These are phyloP conservation scores for Smittia aterrima DNA, from an alignment of 2,888 invertebrate genomes.

Conservation along the genomic window DNA sequence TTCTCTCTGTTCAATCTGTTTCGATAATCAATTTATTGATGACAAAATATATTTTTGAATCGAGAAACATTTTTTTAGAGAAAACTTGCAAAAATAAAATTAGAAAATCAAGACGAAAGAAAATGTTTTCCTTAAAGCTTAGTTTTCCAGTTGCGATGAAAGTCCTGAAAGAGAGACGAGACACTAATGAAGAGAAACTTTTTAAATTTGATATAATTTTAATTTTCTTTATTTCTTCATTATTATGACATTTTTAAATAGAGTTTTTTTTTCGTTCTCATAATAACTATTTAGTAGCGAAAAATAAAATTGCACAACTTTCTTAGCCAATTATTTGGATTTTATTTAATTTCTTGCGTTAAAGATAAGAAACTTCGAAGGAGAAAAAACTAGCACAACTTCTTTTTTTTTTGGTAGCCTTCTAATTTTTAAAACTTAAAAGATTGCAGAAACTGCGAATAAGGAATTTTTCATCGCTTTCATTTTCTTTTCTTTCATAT, in stretches of 20 bases:
- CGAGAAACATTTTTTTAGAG: no score
- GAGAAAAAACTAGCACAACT: slow-evolving; percentile 8
- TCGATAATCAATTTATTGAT: no score
- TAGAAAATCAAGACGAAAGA: no score
- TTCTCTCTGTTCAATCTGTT: no score
- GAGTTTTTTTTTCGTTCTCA: slow-evolving; percentile 11
- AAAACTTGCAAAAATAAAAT: no score
- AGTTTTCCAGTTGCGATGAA: no score
- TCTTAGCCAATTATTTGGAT: slow-evolving; percentile 4
- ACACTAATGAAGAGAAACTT: not conserved
- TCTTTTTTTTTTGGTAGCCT: not conserved
- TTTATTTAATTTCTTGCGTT: not conserved
- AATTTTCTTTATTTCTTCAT: slow-evolving; percentile 14
- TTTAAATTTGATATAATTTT: slow-evolving; percentile 33
- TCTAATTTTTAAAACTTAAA: not conserved
- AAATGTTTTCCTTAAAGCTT: no score
- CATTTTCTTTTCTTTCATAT: slow-evolving; percentile 10
- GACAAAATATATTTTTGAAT: no score
- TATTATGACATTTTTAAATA: not conserved
- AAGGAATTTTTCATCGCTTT: slow-evolving; percentile 3
- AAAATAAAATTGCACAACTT: slow-evolving; percentile 32
- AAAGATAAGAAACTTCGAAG: not conserved
- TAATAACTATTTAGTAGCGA: slow-evolving; percentile 34
- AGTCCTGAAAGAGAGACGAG: not conserved
- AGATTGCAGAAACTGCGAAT: not conserved